These are phyloP conservation scores for Xanthia togata DNA, from an alignment of 2,888 invertebrate genomes.

Conservation along the genomic window DNA sequence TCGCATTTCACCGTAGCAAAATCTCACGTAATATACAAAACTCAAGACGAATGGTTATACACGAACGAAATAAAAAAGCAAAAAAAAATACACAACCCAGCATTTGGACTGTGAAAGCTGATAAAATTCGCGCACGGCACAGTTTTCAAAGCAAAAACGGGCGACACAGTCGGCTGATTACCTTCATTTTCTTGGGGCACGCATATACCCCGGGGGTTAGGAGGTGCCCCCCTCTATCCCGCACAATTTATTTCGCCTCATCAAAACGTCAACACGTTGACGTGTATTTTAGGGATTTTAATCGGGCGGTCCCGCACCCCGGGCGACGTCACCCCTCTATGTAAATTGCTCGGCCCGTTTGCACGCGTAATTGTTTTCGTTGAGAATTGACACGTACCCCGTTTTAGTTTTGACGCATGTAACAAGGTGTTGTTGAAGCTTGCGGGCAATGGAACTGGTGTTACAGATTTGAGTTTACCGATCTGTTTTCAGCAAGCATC, in stretches of 20 bases:
- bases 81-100: slow-evolving; percentile 59
- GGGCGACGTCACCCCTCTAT: slow-evolving; percentile 76
- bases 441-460: slow-evolving; percentile 17
- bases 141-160: slow-evolving; percentile 73
- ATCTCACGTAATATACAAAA: slow-evolving; percentile 39
- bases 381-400: slow-evolving; percentile 82
- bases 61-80: slow-evolving; percentile 58
- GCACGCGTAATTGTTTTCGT: slow-evolving; percentile 86
- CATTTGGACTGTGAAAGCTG: slow-evolving; percentile 65
- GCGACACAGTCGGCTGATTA: slow-evolving; percentile 79
- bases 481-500: not conserved
- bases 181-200: slow-evolving; percentile 88
- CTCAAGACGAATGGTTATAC: slow-evolving; percentile 60
- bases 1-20: slow-evolving; percentile 29
- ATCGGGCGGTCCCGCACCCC: slow-evolving; percentile 78
- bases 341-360: slow-evolving; percentile 83
- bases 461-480: slow-evolving; percentile 12
- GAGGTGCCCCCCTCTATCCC: slow-evolving; percentile 70
- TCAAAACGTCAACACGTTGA: slow-evolving; percentile 90
- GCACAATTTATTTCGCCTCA: slow-evolving; percentile 88
- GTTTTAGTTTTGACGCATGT: slow-evolving; percentile 77
- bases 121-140: slow-evolving; percentile 75
- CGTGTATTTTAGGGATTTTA: slow-evolving; percentile 89
- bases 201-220: slow-evolving; percentile 78
- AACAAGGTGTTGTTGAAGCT: slow-evolving; percentile 61